phyloP scores from a whole-genome alignment of 1,140 invertebrate genomes.

The Ceratina japonica region DNA sequence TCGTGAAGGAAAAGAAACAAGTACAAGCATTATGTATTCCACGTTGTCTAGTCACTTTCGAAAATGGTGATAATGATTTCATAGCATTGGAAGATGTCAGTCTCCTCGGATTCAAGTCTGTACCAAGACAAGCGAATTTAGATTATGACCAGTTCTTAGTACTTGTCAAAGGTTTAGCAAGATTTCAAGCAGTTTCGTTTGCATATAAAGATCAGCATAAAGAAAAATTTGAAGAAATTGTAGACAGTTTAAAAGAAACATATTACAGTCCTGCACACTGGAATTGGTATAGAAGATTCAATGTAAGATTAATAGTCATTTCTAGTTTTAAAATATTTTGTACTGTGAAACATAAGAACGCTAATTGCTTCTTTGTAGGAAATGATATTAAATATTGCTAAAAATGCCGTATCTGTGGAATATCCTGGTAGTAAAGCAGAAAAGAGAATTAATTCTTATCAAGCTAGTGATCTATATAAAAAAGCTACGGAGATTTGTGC shows the following conservation, averaged over 20 bases:
- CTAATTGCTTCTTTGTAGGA: conserved; percentile 38
- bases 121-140: conserved; percentile 79
- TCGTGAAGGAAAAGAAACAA: conserved; percentile 64
- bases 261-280: conserved; percentile 82
- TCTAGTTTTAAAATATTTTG: neutral
- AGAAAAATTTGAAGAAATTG: conserved; percentile 79
- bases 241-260: conserved; percentile 76
- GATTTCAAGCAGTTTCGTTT: conserved; percentile 85
- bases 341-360: neutral
- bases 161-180: conserved; percentile 82
- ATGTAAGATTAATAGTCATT: conserved; percentile 67
- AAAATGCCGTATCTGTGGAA: conserved; percentile 83
- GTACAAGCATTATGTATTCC: conserved; percentile 64
- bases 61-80: conserved; percentile 84
- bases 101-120: conserved; percentile 78
- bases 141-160: conserved; percentile 78
- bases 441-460: conserved; percentile 78
- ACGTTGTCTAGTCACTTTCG: conserved; percentile 79
- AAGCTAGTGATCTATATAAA: conserved; percentile 63
- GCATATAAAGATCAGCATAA: conserved; percentile 84
- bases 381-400: conserved; percentile 77
- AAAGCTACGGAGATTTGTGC: conserved; percentile 66
- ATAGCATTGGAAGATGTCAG: conserved; percentile 84
- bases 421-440: conserved; percentile 81
- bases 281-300: conserved; percentile 83